These are phyloP conservation scores for Harpagifer antarcticus DNA, from an alignment of 2,797 vertebrate genomes.

Conservation along the genomic window DNA sequence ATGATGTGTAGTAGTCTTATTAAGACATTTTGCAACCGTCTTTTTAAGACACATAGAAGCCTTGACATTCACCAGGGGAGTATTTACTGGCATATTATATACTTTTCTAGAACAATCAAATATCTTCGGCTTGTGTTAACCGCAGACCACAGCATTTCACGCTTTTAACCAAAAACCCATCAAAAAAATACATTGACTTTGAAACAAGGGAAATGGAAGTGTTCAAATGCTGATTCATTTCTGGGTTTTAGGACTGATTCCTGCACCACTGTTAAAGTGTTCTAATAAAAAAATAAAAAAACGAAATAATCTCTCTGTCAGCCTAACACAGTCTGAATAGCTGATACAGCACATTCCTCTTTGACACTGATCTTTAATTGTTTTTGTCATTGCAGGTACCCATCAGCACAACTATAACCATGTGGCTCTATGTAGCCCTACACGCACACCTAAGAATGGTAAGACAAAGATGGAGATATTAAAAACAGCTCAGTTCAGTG, in stretches of 20 bases:
- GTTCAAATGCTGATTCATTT: neutral
- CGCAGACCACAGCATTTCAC: neutral
- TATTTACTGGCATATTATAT: neutral
- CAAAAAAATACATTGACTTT: neutral
- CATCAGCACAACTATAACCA: conserved; percentile 97
- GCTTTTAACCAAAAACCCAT: neutral
- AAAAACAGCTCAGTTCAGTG: conserved; percentile 23
- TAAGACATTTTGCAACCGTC: too few relatives aligned
- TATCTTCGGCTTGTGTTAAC: neutral
- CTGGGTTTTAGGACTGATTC: neutral
- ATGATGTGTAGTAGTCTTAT: too few relatives aligned
- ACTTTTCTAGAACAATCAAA: neutral
- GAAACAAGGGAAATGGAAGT: neutral
- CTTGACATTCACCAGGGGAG: too few relatives aligned
- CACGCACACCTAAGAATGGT: conserved; percentile 96
- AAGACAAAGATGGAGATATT: conserved; percentile 78
- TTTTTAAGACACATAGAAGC: too few relatives aligned
- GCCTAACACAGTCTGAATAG: conserved; percentile 47
- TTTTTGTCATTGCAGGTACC: conserved; percentile 93
- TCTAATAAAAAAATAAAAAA: neutral
- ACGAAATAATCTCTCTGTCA: conserved; percentile 40
- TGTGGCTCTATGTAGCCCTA: conserved; percentile 93
- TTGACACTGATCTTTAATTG: conserved; percentile 79
- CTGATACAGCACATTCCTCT: conserved; percentile 47
- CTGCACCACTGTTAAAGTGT: too few relatives aligned